Evolutionary conservation across 2,113 vertebrate genomes (phyloP), one percentile per base, ranked within the genome.

Genomic region (Callochromis pleurospilus): DNA sequence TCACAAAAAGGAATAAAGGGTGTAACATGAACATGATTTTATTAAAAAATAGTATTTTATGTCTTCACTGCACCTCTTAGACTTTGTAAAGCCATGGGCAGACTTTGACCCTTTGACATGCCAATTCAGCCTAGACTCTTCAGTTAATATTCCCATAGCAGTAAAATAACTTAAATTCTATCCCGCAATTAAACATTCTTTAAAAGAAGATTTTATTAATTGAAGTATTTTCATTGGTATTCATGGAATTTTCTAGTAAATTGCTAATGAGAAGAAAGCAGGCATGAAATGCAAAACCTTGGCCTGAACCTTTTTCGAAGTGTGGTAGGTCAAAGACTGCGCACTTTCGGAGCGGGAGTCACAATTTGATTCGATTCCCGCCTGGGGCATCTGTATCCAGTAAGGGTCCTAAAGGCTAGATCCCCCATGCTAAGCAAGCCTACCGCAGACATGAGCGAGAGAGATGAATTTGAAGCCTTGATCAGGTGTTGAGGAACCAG

Each of bases 331-430:
- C 56, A 60, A 62, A 62, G 17, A 62, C 58, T 36, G 17, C 0
- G 6, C 6, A 33, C 29, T 6, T 62, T 6, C 0, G 0, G 56
- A 33, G 29, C 0, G 5, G 29, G 26, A 17, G 56, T 60, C 9
- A 1, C 56, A 60, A 19, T 56, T 56, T 8, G 3, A 19, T 62
- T 62, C 6, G 3, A 62, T 62, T 36, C 17, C 31, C 2, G 0
- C 31, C 58, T 62, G 6, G 17, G 17, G 17, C 1, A 11, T 36
- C 58, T 36, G 31, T 62, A 2, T 62, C 58, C 58, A 62, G 58
- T 36, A 60, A 33, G 56, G 56, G 58, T 62, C 58, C 58, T 62
- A 62, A 33, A 10, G 29, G 55, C 55, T 62, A 36, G 60, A 12
- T 36, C 31, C 31, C 60, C 60, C 9, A 36, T 62, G 17, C 31